Percentiles rank a stretch among this genome's conserved stretches.
Conservation (phyloP, 2,113 vertebrate genomes). For the Hippocampus abdominalis region DNA sequence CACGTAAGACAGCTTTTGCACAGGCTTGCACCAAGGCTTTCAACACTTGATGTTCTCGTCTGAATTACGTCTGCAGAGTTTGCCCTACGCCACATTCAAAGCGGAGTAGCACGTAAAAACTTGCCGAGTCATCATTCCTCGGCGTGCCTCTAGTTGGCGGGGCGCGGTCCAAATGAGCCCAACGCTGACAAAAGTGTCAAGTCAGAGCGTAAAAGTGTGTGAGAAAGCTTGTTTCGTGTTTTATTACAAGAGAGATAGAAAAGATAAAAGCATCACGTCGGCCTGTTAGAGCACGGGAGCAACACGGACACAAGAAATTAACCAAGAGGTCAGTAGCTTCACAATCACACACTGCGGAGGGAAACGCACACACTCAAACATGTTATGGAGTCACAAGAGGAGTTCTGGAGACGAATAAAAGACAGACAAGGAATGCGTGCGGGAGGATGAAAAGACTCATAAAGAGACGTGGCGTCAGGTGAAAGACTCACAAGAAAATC, state of each 20-base stretch:
- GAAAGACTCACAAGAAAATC: no score
- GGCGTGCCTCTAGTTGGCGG: not conserved
- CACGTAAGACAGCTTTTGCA: not conserved
- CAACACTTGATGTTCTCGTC: not conserved
- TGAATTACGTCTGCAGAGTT: not conserved
- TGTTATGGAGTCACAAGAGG: no score
- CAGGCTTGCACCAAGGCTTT: not conserved
- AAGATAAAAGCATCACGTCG: conserved; percentile 64
- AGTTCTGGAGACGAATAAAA: no score
- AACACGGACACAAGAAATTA: conserved; percentile 51
- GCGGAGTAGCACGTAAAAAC: not conserved
- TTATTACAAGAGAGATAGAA: conserved; percentile 67
- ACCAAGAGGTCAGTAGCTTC: conserved; percentile 36
- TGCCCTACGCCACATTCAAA: not conserved
- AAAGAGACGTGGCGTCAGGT: no score
- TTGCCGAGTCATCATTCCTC: not conserved
- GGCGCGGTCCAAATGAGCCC: not conserved
- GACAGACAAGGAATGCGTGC: no score
- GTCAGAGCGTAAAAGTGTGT: conserved; percentile 31
- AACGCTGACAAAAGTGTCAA: conserved; percentile 16
- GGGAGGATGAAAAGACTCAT: no score
- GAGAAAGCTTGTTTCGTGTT: conserved; percentile 61
- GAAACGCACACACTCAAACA: not conserved
- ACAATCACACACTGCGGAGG: conserved; percentile 40
- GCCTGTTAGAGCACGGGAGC: conserved; percentile 66